Evolutionary conservation across 2,113 vertebrate genomes (phyloP), one percentile per base, ranked within the genome.

Genomic region (Python bivittatus): DNA sequence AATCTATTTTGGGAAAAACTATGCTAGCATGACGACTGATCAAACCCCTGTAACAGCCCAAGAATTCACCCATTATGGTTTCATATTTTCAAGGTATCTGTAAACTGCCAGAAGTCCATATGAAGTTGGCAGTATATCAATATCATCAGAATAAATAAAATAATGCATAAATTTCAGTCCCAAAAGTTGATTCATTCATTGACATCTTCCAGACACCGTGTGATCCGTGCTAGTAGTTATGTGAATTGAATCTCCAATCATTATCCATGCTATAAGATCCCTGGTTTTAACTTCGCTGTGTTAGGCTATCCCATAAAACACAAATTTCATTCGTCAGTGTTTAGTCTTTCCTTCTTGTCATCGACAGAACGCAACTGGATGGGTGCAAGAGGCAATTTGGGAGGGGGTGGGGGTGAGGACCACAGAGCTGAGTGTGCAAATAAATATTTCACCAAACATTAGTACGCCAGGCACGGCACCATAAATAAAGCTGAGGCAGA

Each of bases 401-500:
- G 20, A 33, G 48, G 61, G 12, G 52, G 0, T 0, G 0, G 93
- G 92, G 87, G 90, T 94, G 94, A 83, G 94, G 96, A 95, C 95
- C 61, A 95, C 95, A 92, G 88, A 95, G 91, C 96, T 90, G 92
- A 0, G 0, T 95, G 17, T 20, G 94, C 95, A 96, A 97, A 97
- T 97, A 97, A 97, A 97, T 96, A 97, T 97, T 97, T 97, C 96
- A 97, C 95, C 68, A 95, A 96, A 93, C 92, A 94, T 96, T 95
- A 96, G 94, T 95, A 85, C 94, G 89, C 88, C 94, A 94, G 96
- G 92, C 95, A 93, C 4, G 29, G 94, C 95, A 95, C 93, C 94
- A 96, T 97, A 97, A 97, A 97, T 97, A 97, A 95, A 95, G 87
- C 68, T 90, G 60, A 90, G 96, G 95, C 52, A 88, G 22, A 91